Percentiles rank a stretch among this genome's conserved stretches.
Conservation (phyloP, 2,888 invertebrate species). For the Cosmia trapezina region DNA sequence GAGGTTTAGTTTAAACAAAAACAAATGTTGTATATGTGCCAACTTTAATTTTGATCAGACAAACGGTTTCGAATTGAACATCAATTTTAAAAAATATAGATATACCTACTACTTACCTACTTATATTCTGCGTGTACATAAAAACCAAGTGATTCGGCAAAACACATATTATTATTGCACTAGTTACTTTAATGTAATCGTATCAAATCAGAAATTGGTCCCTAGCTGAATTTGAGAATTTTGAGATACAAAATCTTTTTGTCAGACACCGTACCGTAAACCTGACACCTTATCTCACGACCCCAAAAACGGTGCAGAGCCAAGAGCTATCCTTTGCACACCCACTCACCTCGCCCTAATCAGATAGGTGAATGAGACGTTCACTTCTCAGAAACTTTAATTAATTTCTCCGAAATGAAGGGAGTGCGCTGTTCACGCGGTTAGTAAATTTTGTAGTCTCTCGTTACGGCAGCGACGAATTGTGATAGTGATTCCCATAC, state of each 20-base stretch:
- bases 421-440: conserved; percentile 74
- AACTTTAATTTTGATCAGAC: neutral
- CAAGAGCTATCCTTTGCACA: conserved; percentile 55
- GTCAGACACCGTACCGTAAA: conserved; percentile 60
- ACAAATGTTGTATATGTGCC: too few relatives aligned
- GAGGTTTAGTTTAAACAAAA: too few relatives aligned
- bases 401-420: conserved; percentile 85
- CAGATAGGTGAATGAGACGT: conserved; percentile 82
- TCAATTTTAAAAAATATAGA: neutral
- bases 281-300: conserved; percentile 70
- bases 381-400: conserved; percentile 83
- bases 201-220: conserved; percentile 13
- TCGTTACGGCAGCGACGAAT: conserved; percentile 77
- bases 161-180: too few relatives aligned
- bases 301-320: conserved; percentile 60
- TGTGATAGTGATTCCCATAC: conserved; percentile 76
- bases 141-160: neutral
- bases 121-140: too few relatives aligned
- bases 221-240: conserved; percentile 38
- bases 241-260: conserved; percentile 55
- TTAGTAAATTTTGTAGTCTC: conserved; percentile 79
- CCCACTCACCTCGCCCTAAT: conserved; percentile 71
- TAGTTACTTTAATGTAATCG: conserved; percentile 8
- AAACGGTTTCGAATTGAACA: neutral
- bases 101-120: neutral